Evolutionary conservation across 2,797 vertebrate species (phyloP).

Genomic region (Gobionotothen gibberifrons): DNA sequence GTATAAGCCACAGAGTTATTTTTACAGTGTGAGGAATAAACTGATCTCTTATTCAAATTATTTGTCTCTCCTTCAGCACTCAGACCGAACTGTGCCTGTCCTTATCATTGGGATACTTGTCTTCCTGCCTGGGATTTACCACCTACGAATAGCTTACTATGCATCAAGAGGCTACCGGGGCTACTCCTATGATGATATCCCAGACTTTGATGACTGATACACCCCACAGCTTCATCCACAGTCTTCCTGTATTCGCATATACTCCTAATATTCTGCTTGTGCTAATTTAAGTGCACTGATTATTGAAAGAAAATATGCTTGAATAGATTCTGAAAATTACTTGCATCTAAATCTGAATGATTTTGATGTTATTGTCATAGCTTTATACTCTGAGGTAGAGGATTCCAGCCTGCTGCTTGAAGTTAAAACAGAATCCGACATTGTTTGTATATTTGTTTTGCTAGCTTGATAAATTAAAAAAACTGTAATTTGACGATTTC

Average conservation of each 20-base stretch:
- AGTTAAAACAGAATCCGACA: slow-evolving; percentile 22
- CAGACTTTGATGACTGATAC: slow-evolving; percentile 94
- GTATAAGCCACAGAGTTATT: background rate
- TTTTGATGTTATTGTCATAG: slow-evolving; percentile 11
- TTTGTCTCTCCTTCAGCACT: slow-evolving; percentile 80
- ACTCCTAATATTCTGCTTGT: slow-evolving; percentile 7
- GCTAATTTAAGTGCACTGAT: slow-evolving; percentile 6
- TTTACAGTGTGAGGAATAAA: background rate
- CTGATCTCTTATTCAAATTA: background rate
- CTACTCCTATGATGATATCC: slow-evolving; percentile 98
- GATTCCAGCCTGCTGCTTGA: slow-evolving; percentile 22
- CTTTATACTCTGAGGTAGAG: background rate
- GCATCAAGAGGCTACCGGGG: slow-evolving; percentile 94
- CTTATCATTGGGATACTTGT: slow-evolving; percentile 96
- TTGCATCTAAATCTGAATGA: slow-evolving; percentile 3
- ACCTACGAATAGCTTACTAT: slow-evolving; percentile 95
- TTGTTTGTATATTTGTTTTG: slow-evolving; percentile 40
- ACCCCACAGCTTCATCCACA: slow-evolving; percentile 8
- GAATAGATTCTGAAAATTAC: slow-evolving; percentile 6
- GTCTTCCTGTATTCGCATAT: slow-evolving; percentile 11
- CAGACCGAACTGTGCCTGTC: slow-evolving; percentile 92
- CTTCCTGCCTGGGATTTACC: slow-evolving; percentile 97
- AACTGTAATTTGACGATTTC: background rate
- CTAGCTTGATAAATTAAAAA: slow-evolving; percentile 39
- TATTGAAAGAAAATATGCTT: background rate